Evolutionary conservation across 2,797 vertebrate genomes (phyloP).

Genomic region (Natrix natrix): DNA sequence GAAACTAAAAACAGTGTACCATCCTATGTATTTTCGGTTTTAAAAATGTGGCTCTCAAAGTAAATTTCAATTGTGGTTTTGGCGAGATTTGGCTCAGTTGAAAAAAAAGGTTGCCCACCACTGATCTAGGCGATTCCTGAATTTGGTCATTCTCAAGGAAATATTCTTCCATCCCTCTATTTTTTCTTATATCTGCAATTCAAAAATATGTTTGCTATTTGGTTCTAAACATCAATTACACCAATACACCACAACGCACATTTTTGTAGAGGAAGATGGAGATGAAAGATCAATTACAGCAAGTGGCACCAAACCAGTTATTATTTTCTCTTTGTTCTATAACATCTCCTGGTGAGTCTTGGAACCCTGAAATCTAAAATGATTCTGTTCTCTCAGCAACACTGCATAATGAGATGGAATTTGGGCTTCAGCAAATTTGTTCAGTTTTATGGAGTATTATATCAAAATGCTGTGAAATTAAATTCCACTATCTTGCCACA

Average conservation of each 20-base stretch:
- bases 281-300: slow-evolving; percentile 57
- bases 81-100: too few species aligned
- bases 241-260: neutral
- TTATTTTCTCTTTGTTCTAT: slow-evolving; percentile 52
- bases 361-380: slow-evolving; percentile 28
- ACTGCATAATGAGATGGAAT: slow-evolving; percentile 53
- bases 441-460: slow-evolving; percentile 58
- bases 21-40: too few species aligned
- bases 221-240: neutral
- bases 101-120: too few species aligned
- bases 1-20: too few species aligned
- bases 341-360: slow-evolving; percentile 30
- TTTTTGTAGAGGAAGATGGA: neutral
- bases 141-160: neutral
- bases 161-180: neutral
- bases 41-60: too few species aligned
- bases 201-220: neutral
- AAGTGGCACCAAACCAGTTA: slow-evolving; percentile 62
- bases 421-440: slow-evolving; percentile 59
- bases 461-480: slow-evolving; percentile 56
- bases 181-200: neutral
- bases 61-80: too few species aligned
- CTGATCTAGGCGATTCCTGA: neutral
- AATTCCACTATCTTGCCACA: slow-evolving; percentile 49
- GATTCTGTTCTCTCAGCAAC: slow-evolving; percentile 45